These are phyloP conservation scores for Anolis sagrei DNA, from an alignment of 2,113 vertebrate genomes.

Conservation along the genomic window DNA sequence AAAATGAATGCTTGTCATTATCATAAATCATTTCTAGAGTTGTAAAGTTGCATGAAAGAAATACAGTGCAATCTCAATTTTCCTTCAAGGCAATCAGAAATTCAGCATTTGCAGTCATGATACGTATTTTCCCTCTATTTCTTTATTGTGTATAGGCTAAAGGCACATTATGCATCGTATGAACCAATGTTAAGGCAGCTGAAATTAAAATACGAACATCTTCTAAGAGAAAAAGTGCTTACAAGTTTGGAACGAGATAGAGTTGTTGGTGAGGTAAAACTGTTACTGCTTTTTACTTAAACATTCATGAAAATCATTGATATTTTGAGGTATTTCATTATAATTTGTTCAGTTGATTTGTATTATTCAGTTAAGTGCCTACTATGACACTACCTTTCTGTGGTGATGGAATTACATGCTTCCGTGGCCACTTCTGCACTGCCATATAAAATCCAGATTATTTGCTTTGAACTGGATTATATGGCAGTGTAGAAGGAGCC, in stretches of 20 bases:
- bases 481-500: too few relatives aligned
- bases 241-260: conserved; percentile 83
- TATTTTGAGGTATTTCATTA: neutral
- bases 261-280: conserved; percentile 77
- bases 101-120: conserved; percentile 31
- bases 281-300: neutral
- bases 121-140: conserved; percentile 44
- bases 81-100: too few relatives aligned
- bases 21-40: too few relatives aligned
- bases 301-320: neutral
- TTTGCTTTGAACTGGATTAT: too few relatives aligned
- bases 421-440: too few relatives aligned
- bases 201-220: conserved; percentile 84
- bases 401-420: too few relatives aligned
- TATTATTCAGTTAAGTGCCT: neutral
- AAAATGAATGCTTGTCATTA: too few relatives aligned
- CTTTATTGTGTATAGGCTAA: conserved; percentile 76
- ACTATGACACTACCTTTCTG: too few relatives aligned
- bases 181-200: conserved; percentile 81
- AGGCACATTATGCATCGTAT: conserved; percentile 82
- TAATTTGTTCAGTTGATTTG: neutral
- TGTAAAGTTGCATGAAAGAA: too few relatives aligned
- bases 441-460: too few relatives aligned
- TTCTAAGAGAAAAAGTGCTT: conserved; percentile 84
- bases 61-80: too few relatives aligned